Conservation (phyloP, 2,113 vertebrate genomes). For the Austrofundulus limnaeus region DNA sequence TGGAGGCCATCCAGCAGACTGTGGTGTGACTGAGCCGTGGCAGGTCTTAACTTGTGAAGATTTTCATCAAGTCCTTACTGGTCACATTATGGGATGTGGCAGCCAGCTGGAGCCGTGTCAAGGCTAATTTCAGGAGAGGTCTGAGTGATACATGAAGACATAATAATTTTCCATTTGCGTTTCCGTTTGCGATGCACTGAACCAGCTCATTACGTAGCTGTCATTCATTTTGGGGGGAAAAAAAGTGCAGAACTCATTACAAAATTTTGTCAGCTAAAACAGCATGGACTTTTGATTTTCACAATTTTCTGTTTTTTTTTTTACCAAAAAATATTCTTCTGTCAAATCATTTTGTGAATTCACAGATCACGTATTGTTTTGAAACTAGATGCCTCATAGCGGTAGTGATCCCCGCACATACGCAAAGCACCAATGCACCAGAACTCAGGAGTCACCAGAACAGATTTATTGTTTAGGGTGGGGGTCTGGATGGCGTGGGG, state of each 20-base stretch:
- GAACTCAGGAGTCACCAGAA: too few relatives aligned
- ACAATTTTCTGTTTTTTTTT: too few relatives aligned
- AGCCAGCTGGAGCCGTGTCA: slow-evolving; percentile 34
- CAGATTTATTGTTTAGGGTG: too few relatives aligned
- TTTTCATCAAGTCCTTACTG: slow-evolving; percentile 2
- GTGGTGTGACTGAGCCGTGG: background rate
- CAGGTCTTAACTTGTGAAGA: background rate
- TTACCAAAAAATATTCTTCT: too few relatives aligned
- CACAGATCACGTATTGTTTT: too few relatives aligned
- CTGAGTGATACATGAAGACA: background rate
- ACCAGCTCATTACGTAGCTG: background rate
- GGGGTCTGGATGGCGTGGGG: too few relatives aligned
- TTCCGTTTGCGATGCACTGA: background rate
- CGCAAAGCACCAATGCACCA: too few relatives aligned
- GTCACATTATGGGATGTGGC: slow-evolving; percentile 26
- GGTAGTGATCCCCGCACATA: too few relatives aligned
- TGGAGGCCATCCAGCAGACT: background rate
- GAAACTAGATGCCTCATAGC: too few relatives aligned
- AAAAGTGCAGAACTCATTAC: background rate
- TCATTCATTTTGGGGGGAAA: background rate
- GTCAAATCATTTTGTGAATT: too few relatives aligned
- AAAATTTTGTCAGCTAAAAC: background rate
- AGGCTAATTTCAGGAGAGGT: slow-evolving; percentile 6
- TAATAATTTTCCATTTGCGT: background rate
- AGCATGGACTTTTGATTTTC: background rate